Base-by-base conservation (phyloP, 2,888 invertebrate genomes). In the Silvanus unidentatus region DNA sequence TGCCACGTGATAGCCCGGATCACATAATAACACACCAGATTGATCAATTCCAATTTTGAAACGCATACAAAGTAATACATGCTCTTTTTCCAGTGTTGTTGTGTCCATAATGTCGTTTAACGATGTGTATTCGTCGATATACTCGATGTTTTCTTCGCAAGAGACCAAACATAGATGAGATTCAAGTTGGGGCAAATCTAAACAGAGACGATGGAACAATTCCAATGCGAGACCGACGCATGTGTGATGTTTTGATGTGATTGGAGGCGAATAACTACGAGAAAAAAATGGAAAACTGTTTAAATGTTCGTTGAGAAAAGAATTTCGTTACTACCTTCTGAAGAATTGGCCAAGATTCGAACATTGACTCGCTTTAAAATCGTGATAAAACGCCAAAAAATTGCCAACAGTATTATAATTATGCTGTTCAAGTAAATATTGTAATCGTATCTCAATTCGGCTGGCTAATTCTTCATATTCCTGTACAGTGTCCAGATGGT, bases 381-480 rank as follows among this genome's bases (percentile, higher is more conserved):
- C 73, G 54, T 86, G 83, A 70, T 75, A 78, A 58, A 84, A 75
- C 55, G 76, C 73, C 60, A 90, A 74, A 72, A 92, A 88, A 73
- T 92, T 90, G 71, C 86, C 86, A 54, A 92, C 81, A 42, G 91
- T 92, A 74, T 94, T 89, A 72, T 94, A 94, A 73, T 89, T 86
- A 68, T 91, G 87, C 61, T 85, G 82, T 65, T 85, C 84, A 65
- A 94, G 77, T 66, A 91, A 79, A 45, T 80, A 81, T 67, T 89
- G 88, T 58, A 92, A 80, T 60, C 82, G 78, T 61, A 83, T 79
- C 75, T 92, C 91, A 68, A 91, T 84, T 59, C 80, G 78, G 45
- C 84, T 82, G 60, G 84, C 86, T 62, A 91, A 77, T 66, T 84
- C 82, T 76, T 90, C 89, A 73, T 89, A 91, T 56, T 81, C 78